Conservation (phyloP, 2,797 vertebrate genomes). For the Nannoperca australis region DNA sequence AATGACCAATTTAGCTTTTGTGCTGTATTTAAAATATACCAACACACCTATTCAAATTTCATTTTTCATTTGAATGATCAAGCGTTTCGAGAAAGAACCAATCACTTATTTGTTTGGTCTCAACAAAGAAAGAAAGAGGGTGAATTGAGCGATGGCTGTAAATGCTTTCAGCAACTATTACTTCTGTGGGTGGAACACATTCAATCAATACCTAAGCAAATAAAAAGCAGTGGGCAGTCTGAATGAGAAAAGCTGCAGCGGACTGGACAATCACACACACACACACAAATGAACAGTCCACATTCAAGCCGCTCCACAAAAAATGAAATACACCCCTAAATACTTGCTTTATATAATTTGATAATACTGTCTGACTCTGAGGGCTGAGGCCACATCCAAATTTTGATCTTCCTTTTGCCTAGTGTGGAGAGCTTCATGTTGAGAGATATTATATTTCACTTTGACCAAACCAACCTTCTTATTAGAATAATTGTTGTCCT, state of each 20-base stretch:
- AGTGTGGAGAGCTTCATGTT: not conserved
- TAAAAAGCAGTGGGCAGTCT: constrained; percentile 82
- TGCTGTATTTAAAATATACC: constrained; percentile 19
- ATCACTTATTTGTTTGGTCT: constrained; percentile 62
- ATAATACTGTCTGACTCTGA: constrained; percentile 1
- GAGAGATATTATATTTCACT: not conserved
- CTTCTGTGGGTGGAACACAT: constrained; percentile 84
- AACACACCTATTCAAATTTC: constrained; percentile 19
- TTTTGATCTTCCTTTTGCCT: not conserved
- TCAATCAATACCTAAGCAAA: constrained; percentile 87
- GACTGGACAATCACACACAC: constrained; percentile 58
- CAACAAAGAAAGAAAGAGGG: constrained; percentile 53
- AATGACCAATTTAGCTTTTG: constrained; percentile 8
- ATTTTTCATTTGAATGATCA: constrained; percentile 45
- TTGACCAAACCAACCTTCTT: not conserved
- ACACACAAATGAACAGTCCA: constrained; percentile 54
- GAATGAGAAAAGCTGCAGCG: constrained; percentile 74
- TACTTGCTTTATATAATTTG: not conserved
- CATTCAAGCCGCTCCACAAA: constrained; percentile 4
- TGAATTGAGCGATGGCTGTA: constrained; percentile 83
- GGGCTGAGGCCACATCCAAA: not conserved
- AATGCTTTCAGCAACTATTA: constrained; percentile 89
- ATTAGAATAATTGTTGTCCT: not conserved
- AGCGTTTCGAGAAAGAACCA: constrained; percentile 26
- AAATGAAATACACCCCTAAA: constrained; percentile 22